Evolutionary conservation across 2,113 vertebrate species (phyloP).

Genomic region (Prietella phreatophila): DNA sequence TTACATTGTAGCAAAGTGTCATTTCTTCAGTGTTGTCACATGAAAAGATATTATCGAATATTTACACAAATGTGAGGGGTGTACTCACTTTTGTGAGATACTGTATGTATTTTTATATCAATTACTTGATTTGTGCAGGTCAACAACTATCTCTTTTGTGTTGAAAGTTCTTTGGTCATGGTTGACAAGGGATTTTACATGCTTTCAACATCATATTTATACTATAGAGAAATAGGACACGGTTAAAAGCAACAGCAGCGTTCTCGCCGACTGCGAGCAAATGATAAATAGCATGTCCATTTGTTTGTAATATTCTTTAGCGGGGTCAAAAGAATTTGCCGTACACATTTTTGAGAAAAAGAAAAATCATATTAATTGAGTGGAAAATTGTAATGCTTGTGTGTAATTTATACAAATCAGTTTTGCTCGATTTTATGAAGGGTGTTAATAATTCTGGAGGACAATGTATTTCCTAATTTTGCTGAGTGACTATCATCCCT

Average conservation of each 20-base stretch:
- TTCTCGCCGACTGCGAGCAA: background rate
- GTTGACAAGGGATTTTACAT: background rate
- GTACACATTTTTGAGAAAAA: background rate
- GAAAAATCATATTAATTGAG: background rate
- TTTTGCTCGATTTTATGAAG: background rate
- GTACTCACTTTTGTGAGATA: too few relatives aligned
- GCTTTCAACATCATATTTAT: background rate
- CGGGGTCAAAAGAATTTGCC: background rate
- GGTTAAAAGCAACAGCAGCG: background rate
- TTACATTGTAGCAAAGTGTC: too few relatives aligned
- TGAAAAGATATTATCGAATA: too few relatives aligned
- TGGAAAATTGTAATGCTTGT: background rate
- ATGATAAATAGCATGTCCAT: background rate
- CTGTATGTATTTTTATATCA: background rate
- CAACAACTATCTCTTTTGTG: background rate
- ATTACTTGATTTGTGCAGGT: background rate
- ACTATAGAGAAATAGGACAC: too few relatives aligned
- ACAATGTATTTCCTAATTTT: background rate
- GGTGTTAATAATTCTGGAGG: background rate
- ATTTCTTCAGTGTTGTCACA: too few relatives aligned
- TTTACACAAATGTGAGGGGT: too few relatives aligned
- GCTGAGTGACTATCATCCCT: background rate
- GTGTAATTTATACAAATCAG: background rate
- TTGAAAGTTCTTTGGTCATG: background rate
- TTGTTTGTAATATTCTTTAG: background rate